Evolutionary conservation across 2,888 invertebrate genomes (phyloP), one percentile per base, ranked within the genome.

Genomic region (Hipparchia semele): DNA sequence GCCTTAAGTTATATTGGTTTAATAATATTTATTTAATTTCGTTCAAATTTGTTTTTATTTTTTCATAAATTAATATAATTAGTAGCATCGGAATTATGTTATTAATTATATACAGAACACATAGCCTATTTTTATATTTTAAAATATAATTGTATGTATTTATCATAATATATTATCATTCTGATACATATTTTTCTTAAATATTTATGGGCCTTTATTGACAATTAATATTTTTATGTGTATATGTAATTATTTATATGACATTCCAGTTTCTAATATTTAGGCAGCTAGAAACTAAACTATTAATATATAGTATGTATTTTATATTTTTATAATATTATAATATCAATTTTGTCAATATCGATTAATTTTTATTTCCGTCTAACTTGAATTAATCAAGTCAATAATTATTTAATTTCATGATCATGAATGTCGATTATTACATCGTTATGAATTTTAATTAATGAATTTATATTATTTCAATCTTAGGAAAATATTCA

Each of bases 201-300:
- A 54, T 54, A 54, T 54, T 54, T n/a, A 58, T 8, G 33, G 9
- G 9, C 7, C 33, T 33, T 10, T 5, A 59, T 23, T 46, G n/a
- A 62, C 46, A 62, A 62, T 7, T 13, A 62, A 49, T 46, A 53
- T 65, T 51, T 62, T 3, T 49, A 13, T n/a, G 6, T 62, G 4
- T n/a, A 60, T 60, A 60, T 7, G 4, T 12, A 60, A 45, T 5
- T 10, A 51, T 51, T 64, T 39, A 8, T n/a, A 6, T 23, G 6
- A 51, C 64, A 64, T 64, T 64, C 64, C 64, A 4, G 5, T 5
- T 39, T 2, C 39, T 5, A 64, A 51, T 64, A 12, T 64, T 51
- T 64, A 51, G 13, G 62, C 49, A 64, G 8, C 62, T 23, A 49
- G 49, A 64, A 13, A 46, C n/a, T 62, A n/a, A 39, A 39, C 39